Evolutionary conservation across 1,140 invertebrate genomes (phyloP).

Genomic region (Goniozus legneri): DNA sequence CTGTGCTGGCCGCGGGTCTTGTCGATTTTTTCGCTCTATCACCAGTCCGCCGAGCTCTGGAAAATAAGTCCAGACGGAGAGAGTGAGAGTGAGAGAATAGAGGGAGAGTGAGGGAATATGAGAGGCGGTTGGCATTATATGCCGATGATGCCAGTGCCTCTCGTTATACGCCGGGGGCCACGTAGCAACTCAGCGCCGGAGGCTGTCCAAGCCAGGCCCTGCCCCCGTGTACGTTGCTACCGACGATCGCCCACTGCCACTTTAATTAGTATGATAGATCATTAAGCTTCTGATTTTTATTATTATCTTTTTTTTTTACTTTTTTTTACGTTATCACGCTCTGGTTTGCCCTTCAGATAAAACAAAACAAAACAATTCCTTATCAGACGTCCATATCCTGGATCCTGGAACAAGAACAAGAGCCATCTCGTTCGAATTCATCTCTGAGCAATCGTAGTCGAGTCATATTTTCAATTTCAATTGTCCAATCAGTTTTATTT

Average conservation of each 20-base stretch:
- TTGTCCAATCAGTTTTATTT: no score
- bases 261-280: slow-evolving; percentile 43
- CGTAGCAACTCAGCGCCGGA: slow-evolving; percentile 49
- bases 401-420: no score
- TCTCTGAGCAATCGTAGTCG: no score
- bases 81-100: slow-evolving; percentile 11
- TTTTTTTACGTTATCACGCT: no score
- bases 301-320: no score
- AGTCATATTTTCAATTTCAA: no score
- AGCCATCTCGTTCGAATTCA: no score
- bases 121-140: slow-evolving; percentile 45
- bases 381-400: no score
- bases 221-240: slow-evolving; percentile 53
- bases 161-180: no score
- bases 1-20: neutral
- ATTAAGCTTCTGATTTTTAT: slow-evolving; percentile 11
- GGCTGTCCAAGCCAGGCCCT: slow-evolving; percentile 52
- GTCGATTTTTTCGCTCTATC: neutral
- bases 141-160: slow-evolving; percentile 45
- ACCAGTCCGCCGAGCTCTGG: neutral
- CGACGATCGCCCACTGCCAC: slow-evolving; percentile 48
- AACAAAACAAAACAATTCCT: no score
- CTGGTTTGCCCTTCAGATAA: no score
- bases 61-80: slow-evolving; percentile 3
- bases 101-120: slow-evolving; percentile 11